Base-by-base conservation (phyloP, 2,797 vertebrate species). In the Eospalax fontanierii region DNA sequence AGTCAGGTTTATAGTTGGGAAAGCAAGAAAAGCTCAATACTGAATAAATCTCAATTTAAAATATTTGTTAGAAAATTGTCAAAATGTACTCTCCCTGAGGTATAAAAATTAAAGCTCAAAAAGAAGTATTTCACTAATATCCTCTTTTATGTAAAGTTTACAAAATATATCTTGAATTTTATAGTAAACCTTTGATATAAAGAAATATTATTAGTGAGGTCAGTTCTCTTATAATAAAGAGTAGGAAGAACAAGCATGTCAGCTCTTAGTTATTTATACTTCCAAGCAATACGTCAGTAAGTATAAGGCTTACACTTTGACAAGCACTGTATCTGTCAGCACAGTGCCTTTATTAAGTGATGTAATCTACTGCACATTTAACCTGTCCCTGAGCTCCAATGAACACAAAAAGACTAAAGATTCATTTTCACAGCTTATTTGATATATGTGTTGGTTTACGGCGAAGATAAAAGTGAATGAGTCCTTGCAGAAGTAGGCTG, bases 11-110 rank as follows among this genome's bases (percentile, higher is more conserved):
- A 81, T 26, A 68, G 22, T 59, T 97, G 28, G 96, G 82, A 24
- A 24, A 66, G 46, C 91, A 76, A 94, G 78, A 96, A 97, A 97
- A 95, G 92, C 79, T 22, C 6, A 82, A 87, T 87, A 86, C 2
- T 22, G 84, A 91, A 89, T 88, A 86, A 96, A 93, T 74, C 7
- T 87, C 7, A 65, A 79, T 78, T 91, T 26, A 70, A 95, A 65
- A 65, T 81, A 84, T 46, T 21, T 87, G 87, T 3, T 93, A 78
- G 75, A 96, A n/a, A 89, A 78, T 63, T 94, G 90, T 68, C 82
- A 91, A 97, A 95, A 93, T 94, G 38, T 66, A 30, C 14, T n/a
- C 78, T 94, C 82, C 93, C 14, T 70, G 97, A 98, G 89, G 54
- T 94, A 93, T 84, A 50, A 94, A 94, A 95, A 11, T 74, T 78